phyloP scores from a whole-genome alignment of 2,888 invertebrate genomes.

The Polydrusus cervinus region DNA sequence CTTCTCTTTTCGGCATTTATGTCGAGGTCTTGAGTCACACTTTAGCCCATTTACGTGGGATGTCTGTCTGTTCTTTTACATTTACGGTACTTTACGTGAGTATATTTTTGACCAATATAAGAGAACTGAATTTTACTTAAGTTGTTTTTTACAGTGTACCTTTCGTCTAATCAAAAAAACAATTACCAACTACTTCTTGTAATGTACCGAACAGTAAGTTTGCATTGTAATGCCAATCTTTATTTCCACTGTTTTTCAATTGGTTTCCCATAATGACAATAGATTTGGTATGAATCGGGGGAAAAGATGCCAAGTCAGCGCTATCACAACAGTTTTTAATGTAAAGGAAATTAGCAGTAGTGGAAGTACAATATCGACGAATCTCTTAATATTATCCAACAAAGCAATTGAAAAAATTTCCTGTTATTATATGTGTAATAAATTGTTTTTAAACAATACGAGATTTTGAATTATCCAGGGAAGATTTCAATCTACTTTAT shows the following conservation, averaged over 20 bases:
- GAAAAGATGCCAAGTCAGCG: conserved; percentile 10
- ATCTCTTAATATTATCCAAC: background rate
- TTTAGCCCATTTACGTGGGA: too few species aligned
- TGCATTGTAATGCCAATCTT: background rate
- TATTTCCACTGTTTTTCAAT: background rate
- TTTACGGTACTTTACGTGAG: too few species aligned
- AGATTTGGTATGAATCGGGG: background rate
- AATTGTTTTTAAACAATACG: background rate
- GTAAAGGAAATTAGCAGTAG: background rate
- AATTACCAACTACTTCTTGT: conserved; percentile 1
- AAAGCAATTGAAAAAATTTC: background rate
- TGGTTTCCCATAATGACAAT: background rate
- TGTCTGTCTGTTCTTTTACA: too few species aligned
- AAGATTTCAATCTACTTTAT: background rate
- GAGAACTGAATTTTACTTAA: too few species aligned
- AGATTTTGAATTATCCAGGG: background rate
- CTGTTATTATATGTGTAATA: background rate
- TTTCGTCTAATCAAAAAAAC: background rate
- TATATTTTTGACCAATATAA: too few species aligned
- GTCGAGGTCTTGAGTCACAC: too few species aligned
- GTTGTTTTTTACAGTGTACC: too few species aligned
- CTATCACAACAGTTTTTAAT: background rate
- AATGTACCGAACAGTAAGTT: background rate
- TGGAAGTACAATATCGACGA: background rate
- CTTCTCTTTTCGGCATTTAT: too few species aligned